phyloP scores from a whole-genome alignment of 2,113 vertebrate species.

The Mormyrus lacerda region DNA sequence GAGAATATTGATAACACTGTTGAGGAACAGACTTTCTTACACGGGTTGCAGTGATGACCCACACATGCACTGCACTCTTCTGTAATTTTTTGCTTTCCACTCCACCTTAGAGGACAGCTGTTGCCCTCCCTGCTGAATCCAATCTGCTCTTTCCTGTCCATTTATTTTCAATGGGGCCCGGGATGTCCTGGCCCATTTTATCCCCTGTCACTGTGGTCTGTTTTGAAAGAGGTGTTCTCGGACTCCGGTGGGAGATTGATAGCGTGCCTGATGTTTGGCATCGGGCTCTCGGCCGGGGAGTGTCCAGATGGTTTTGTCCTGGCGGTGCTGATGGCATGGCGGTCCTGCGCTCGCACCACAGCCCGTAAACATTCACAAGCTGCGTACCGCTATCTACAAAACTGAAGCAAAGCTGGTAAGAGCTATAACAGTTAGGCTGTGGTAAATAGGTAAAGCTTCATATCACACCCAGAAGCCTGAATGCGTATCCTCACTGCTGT shows the following conservation, averaged over 20 bases:
- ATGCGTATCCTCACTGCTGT: neutral
- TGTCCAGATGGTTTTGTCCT: slow-evolving; percentile 45
- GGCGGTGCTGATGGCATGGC: slow-evolving; percentile 28
- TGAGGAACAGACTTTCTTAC: neutral
- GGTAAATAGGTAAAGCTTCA: neutral
- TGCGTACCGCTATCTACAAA: neutral
- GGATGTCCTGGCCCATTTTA: neutral
- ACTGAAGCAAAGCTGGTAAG: neutral
- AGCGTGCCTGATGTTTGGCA: slow-evolving; percentile 31
- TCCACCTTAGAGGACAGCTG: neutral
- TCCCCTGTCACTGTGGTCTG: slow-evolving; percentile 22
- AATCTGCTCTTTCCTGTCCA: slow-evolving; percentile 13
- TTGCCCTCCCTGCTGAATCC: neutral
- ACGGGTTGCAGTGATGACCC: neutral
- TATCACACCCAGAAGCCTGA: neutral
- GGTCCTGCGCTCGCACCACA: neutral
- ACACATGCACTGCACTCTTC: neutral
- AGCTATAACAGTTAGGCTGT: neutral
- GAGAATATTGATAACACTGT: neutral
- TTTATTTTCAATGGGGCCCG: slow-evolving; percentile 15
- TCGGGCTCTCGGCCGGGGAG: slow-evolving; percentile 40
- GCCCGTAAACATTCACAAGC: neutral
- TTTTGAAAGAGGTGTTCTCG: slow-evolving; percentile 39
- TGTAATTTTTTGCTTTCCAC: neutral
- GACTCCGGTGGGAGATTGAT: slow-evolving; percentile 43